phyloP scores from a whole-genome alignment of 2,888 invertebrate species.

The Drosophila mayaguana region DNA sequence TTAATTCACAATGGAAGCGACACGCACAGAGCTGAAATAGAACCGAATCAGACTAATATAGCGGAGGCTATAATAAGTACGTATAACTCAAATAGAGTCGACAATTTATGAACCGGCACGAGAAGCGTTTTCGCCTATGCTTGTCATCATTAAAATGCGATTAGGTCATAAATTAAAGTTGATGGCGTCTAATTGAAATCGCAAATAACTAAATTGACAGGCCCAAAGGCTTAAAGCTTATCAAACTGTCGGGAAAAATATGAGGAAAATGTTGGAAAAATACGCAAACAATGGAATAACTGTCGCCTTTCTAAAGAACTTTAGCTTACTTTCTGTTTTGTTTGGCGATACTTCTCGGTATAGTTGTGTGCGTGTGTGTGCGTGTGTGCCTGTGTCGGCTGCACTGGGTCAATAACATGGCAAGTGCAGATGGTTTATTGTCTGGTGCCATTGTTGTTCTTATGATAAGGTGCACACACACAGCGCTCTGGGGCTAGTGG shows the following conservation, averaged over 20 bases:
- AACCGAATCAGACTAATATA: constrained; percentile 2
- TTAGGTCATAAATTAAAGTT: constrained; percentile 44
- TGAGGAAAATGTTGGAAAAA: constrained; percentile 6
- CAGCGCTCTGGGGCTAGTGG: constrained; percentile 1
- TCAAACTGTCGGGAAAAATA: not conserved
- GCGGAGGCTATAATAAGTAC: constrained; percentile 15
- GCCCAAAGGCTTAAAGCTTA: constrained; percentile 21
- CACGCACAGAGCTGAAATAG: constrained; percentile 47
- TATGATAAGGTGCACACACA: constrained; percentile 51
- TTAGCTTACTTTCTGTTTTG: constrained; percentile 56
- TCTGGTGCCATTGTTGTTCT: constrained; percentile 35
- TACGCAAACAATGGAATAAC: constrained; percentile 1
- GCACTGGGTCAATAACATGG: constrained; percentile 76
- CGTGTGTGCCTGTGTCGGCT: constrained; percentile 13
- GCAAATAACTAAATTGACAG: constrained; percentile 16
- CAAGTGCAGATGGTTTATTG: constrained; percentile 57
- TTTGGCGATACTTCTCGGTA: constrained; percentile 19
- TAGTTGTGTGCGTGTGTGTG: constrained; percentile 4
- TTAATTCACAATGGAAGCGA: constrained; percentile 67
- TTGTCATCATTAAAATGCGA: constrained; percentile 47
- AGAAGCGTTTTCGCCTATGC: constrained; percentile 2
- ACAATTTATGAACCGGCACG: constrained; percentile 30
- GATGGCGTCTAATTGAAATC: constrained; percentile 46
- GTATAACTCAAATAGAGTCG: constrained; percentile 27
- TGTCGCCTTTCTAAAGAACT: constrained; percentile 15